Evolutionary conservation across 1,140 invertebrate genomes (phyloP), one percentile per base, ranked within the genome.

Genomic region (Drosophila quadrilineata): DNA sequence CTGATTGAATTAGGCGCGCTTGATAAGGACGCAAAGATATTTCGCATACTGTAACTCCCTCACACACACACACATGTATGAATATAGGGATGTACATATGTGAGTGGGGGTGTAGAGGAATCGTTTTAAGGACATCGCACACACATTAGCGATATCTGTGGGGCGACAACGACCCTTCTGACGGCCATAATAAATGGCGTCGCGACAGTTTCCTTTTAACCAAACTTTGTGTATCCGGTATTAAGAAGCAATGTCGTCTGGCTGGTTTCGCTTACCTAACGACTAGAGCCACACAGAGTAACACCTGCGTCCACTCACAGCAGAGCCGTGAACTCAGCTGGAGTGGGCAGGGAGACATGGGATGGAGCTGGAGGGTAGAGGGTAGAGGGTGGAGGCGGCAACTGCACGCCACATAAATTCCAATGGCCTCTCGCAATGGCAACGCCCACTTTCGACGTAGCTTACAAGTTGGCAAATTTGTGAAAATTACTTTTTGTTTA

Each of bases 401-500:
- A 70, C 56, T 73, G 63, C 80, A 85, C 71, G 79, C 79, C 63
- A 85, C 79, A 85, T 85, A 85, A 85, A 85, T 85, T 85, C 74
- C 80, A 85, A 86, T 85, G 77, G 73, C 67, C 52, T 63, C 64
- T 59, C 22, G n/a, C n/a, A n/a, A n/a, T 60, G 35, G 66, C 62
- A 31, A 57, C 53, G 58, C 62, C 57, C 59, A 67, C 71, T 68
- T 67, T 54, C 38, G 58, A 60, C 45, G 68, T 59, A 69, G 85
- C 85, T 87, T 87, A 87, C 79, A 77, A 79, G 79, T 79, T 87
- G 85, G 85, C 85, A 87, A 87, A 87, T 87, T 87, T 87, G 85
- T 87, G 84, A 87, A 87, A 87, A 87, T 87, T 87, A 87, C 85
- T 87, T 87, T 88, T 87, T 73, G 71, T 85, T 87, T 86, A 86